These are phyloP conservation scores for Macropus fuliginosus DNA, from an alignment of 2,797 vertebrate genomes.

Conservation along the genomic window DNA sequence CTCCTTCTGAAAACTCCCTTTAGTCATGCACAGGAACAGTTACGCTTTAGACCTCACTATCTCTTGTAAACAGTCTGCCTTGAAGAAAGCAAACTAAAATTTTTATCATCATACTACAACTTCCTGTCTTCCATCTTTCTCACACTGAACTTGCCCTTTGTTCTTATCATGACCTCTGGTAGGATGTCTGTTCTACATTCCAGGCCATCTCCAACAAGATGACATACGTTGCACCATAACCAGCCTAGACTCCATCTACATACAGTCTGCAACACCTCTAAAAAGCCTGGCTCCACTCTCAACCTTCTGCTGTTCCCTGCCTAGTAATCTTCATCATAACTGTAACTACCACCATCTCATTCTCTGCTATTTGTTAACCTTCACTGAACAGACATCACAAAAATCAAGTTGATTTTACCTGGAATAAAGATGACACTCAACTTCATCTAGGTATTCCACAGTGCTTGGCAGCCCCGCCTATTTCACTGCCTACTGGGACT, in stretches of 20 bases:
- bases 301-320: neutral
- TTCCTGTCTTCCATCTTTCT: neutral
- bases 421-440: neutral
- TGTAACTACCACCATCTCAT: neutral
- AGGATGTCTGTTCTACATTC: neutral
- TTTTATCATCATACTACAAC: neutral
- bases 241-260: neutral
- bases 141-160: neutral
- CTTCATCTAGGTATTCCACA: neutral
- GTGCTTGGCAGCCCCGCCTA: neutral
- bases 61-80: neutral
- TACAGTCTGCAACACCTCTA: neutral
- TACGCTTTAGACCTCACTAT: neutral
- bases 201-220: too few species aligned
- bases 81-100: neutral
- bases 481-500: neutral
- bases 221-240: neutral
- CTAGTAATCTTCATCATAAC: neutral
- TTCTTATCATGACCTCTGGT: neutral
- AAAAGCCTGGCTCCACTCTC: neutral
- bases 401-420: neutral
- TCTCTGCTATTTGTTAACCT: neutral
- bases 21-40: neutral
- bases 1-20: neutral
- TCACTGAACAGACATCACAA: neutral